Evolutionary conservation across 2,888 invertebrate genomes (phyloP), one percentile per base, ranked within the genome.

Genomic region (Cataglyphis livida): DNA sequence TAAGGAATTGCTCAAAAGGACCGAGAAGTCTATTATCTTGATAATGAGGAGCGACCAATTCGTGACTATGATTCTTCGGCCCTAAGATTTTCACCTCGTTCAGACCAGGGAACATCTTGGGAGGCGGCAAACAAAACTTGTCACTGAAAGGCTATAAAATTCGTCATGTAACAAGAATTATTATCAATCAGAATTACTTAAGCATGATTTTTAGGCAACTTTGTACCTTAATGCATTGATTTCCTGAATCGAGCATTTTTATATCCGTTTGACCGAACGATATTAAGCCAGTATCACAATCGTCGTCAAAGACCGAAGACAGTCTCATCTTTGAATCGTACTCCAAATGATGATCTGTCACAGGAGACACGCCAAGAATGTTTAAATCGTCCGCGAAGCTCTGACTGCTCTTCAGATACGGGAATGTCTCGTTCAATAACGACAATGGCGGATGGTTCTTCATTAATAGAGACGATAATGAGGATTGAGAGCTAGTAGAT

Each of bases 11-110:
- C 64, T 93, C 92, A 81, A 92, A 93, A 61, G 90, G 90, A 7
- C 91, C 92, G 32, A 94, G 89, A 35, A 94, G 90, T 83, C 92
- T 92, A 7, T 91, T 86, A 44, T 94, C 94, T 38, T 93, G 92
- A 68, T 91, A 92, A 25, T 92, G 93, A 9, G 92, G 76, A 0
- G 89, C 73, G 82, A 92, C 83, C 9, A 83, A 64, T 7, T 90
- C 87, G 21, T 85, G 89, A 54, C 6, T 64, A 12, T 85, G 85
- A 61, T 85, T 85, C 38, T 91, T 91, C 48, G 92, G 85, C 3
- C 91, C 93, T 7, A 93, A 83, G 10, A 91, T 88, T 81, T 91
- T 93, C 25, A 92, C 90, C 6, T 92, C 89, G 28, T 82, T 76
- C 35, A 90, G 18, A 2, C 74, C 76, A n/a, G 88, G 38, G 25